Evolutionary conservation across 30 jellyfish, hydroid and myxozoan species (phyloP).

Genomic region (Aurelia aurita): DNA sequence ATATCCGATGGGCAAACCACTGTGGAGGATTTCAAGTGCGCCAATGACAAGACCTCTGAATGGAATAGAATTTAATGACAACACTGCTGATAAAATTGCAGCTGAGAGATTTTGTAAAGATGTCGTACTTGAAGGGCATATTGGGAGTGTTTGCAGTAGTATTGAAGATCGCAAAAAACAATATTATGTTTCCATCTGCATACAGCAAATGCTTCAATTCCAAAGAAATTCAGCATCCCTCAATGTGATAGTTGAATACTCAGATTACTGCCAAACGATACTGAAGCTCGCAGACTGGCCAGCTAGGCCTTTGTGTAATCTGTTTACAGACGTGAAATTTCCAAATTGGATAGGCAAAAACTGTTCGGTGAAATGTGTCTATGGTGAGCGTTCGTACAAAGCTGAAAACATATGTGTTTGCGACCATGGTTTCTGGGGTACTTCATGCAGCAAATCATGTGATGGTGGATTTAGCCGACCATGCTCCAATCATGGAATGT

Average conservation of each 20-base stretch:
- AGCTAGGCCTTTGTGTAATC: conserved; percentile 54
- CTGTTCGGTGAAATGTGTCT: conserved; percentile 61
- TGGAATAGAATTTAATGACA: conserved; percentile 30
- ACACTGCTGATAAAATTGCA: conserved; percentile 5
- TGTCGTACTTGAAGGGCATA: conserved; percentile 29
- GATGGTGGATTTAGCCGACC: conserved; percentile 68
- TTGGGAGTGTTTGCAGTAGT: conserved; percentile 45
- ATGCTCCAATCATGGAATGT: conserved; percentile 66
- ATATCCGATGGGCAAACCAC: conserved; percentile 60
- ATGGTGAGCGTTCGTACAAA: conserved; percentile 34
- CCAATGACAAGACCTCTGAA: conserved; percentile 41
- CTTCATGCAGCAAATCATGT: conserved; percentile 42
- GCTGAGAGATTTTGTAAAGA: conserved; percentile 58
- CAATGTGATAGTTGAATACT: conserved; percentile 35
- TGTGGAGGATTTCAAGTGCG: conserved; percentile 53
- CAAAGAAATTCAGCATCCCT: conserved; percentile 34
- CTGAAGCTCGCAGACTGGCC: conserved; percentile 68
- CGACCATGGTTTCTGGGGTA: conserved; percentile 65
- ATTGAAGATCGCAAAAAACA: conserved; percentile 14
- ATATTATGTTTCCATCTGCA: conserved; percentile 47
- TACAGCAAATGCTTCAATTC: not conserved
- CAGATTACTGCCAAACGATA: conserved; percentile 39
- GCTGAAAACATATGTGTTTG: conserved; percentile 42
- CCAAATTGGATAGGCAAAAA: conserved; percentile 67
- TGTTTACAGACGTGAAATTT: conserved; percentile 39